These are phyloP conservation scores for Meloidogyne chitwoodi DNA, from an alignment of 1,140 invertebrate genomes.

Conservation along the genomic window DNA sequence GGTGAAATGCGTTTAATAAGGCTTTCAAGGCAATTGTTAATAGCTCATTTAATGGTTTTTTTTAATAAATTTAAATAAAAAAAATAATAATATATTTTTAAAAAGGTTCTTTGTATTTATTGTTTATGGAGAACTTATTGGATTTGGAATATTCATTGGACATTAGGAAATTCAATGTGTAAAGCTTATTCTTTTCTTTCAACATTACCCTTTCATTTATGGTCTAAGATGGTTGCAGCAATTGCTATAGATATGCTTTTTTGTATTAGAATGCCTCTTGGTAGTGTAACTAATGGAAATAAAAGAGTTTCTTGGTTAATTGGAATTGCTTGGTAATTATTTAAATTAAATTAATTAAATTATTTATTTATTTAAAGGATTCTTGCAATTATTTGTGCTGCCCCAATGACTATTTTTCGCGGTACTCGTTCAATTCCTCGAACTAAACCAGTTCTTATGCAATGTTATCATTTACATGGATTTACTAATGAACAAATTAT, in stretches of 20 bases:
- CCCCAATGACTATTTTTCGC: conserved; percentile 26
- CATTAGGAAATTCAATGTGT: conserved; percentile 46
- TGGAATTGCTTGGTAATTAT: conserved; percentile 25
- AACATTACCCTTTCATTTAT: conserved; percentile 51
- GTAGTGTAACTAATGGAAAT: conserved; percentile 37
- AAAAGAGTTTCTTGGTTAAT: conserved; percentile 32
- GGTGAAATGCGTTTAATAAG: conserved; percentile 44
- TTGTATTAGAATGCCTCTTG: conserved; percentile 40
- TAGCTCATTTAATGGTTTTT: conserved; percentile 49
- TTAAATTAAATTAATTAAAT: neutral
- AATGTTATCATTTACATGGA: conserved; percentile 34
- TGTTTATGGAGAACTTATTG: conserved; percentile 55
- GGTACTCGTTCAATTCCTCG: conserved; percentile 29
- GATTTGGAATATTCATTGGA: conserved; percentile 53
- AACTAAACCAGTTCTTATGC: conserved; percentile 19
- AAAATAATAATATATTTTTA: neutral
- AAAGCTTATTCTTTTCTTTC: conserved; percentile 47
- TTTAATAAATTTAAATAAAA: neutral
- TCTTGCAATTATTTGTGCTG: conserved; percentile 21
- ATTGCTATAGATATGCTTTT: conserved; percentile 54
- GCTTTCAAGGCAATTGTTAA: conserved; percentile 46
- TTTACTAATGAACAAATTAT: conserved; percentile 16
- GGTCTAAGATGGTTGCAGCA: conserved; percentile 56
- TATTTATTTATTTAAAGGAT: neutral
- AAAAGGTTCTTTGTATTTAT: conserved; percentile 39